Conservation (phyloP, 2,113 vertebrate genomes). For the Xenopus laevis region DNA sequence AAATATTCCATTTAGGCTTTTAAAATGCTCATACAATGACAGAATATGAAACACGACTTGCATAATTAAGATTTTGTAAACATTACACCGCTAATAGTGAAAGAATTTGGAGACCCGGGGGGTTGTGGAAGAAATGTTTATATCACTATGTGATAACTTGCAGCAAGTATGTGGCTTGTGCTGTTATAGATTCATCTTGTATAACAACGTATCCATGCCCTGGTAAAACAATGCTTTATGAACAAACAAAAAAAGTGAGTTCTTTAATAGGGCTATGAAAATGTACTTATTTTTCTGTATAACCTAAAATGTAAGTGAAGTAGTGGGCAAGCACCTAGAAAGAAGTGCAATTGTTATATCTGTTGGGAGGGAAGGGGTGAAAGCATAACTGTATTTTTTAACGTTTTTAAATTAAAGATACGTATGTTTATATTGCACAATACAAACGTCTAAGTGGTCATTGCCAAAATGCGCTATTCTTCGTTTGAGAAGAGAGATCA, state of each 20-base stretch:
- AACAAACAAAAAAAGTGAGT: conserved; percentile 33
- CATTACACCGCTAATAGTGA: background rate
- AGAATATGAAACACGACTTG: too few species aligned
- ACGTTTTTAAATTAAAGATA: conserved; percentile 69
- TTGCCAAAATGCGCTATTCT: background rate
- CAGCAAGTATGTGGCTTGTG: conserved; percentile 26
- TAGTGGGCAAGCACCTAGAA: conserved; percentile 58
- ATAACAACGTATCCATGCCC: conserved; percentile 21
- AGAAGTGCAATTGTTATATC: conserved; percentile 78
- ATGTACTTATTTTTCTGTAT: conserved; percentile 38
- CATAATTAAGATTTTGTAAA: background rate
- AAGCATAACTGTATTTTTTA: conserved; percentile 75
- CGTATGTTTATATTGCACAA: conserved; percentile 45
- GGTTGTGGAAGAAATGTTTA: background rate
- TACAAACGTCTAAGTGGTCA: conserved; percentile 33
- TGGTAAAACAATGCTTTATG: conserved; percentile 36
- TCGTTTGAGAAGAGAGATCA: too few species aligned
- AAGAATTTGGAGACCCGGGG: background rate
- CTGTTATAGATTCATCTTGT: conserved; percentile 21
- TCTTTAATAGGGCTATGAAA: conserved; percentile 47
- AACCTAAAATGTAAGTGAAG: conserved; percentile 30
- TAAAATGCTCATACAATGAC: too few species aligned
- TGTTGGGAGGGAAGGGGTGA: conserved; percentile 56
- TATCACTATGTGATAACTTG: conserved; percentile 34
- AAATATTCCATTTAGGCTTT: too few species aligned